Evolutionary conservation across 1,140 invertebrate genomes (phyloP), one percentile per base, ranked within the genome.

Genomic region (Copidosoma floridanum): DNA sequence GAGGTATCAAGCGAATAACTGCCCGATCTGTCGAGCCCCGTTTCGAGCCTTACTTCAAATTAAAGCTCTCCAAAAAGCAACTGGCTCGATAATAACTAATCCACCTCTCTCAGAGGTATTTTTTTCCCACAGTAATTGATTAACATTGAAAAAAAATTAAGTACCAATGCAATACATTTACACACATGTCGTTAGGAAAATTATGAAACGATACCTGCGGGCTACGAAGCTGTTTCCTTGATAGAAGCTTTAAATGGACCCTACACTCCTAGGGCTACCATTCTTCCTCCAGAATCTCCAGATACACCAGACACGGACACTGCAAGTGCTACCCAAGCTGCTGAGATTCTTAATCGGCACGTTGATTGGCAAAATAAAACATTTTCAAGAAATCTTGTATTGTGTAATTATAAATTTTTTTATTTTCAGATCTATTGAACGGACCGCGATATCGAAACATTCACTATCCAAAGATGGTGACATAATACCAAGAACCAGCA

Each of bases 181-280:
- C 18, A 1, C 10, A 41, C 40, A 41, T 41, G 40, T 41, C 18
- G 7, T 48, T 68, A 85, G 83, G 83, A 82, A 65, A 86, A 82
- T 77, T 86, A 82, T 79, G 89, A 94, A 75, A 92, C 93, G 75
- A 90, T 97, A 69, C 95, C 95, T 26, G 83, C 88, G 1, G 96
- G 97, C 0, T 98, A 97, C 75, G 94, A 98, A 81, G 88, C 93
- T 18, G 90, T 99, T 41, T 94, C 95, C 0, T 81, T 99, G n/a
- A 92, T 98, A 56, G 97, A 99, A 82, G 97, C 97, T 6, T 81
- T 99, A n/a, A 99, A 99, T 83, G 97, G 97, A 1, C 95, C 94
- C 2, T 86, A 85, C 65, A 82, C 83, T 20, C 80, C 85, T 2
- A 82, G 87, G 63, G 77, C 85, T 16, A 77, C 85, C 20, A 82